These are phyloP conservation scores for Erpetoichthys calabaricus DNA, from an alignment of 2,797 vertebrate genomes.

Conservation along the genomic window DNA sequence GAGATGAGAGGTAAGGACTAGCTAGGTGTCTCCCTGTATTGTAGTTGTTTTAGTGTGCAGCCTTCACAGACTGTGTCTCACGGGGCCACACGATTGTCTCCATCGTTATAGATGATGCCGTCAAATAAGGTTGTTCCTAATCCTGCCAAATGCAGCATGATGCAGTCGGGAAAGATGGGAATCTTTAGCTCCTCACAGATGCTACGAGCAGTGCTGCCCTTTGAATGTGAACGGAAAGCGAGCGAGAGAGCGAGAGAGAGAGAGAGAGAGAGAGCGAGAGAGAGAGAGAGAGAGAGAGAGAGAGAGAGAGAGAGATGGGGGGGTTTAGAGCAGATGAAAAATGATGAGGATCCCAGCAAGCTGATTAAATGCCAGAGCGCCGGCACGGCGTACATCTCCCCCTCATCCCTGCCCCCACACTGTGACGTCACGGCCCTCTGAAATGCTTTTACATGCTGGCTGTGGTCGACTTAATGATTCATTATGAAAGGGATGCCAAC, in stretches of 20 bases:
- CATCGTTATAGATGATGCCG: neutral
- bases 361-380: constrained; percentile 12
- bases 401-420: constrained; percentile 4
- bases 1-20: too few species aligned
- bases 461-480: constrained; percentile 12
- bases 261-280: constrained; percentile 10
- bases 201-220: constrained; percentile 33
- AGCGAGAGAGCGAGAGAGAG: neutral
- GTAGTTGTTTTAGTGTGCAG: neutral
- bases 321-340: constrained; percentile 6
- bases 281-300: neutral
- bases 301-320: constrained; percentile 2
- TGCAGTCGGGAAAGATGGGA: constrained; percentile 9
- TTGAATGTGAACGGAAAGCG: constrained; percentile 23
- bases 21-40: neutral
- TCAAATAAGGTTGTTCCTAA: neutral
- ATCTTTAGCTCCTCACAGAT: constrained; percentile 23
- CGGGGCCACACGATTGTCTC: neutral
- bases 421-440: constrained; percentile 4
- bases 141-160: constrained; percentile 4
- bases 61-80: constrained; percentile 1
- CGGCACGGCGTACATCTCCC: constrained; percentile 4
- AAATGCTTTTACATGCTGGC: constrained; percentile 7
- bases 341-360: constrained; percentile 13
- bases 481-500: constrained; percentile 11